Evolutionary conservation across 2,888 invertebrate species (phyloP), one percentile per base, ranked within the genome.

Genomic region (Invenusta paracnida): DNA sequence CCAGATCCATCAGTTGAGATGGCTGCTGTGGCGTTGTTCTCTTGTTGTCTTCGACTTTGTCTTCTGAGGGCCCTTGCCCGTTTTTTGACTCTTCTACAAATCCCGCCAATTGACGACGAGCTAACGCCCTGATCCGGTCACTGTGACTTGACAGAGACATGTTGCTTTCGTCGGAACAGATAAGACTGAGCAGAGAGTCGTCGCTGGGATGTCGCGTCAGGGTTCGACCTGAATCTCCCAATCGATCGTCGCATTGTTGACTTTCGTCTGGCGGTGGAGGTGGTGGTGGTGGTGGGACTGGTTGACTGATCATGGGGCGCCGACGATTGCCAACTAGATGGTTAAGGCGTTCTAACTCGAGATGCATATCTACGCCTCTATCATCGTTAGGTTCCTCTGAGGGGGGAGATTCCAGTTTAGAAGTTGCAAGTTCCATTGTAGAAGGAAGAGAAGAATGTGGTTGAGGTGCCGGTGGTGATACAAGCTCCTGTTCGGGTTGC

Each of bases 61-160:
- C 73, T 73, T 23, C 73, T 23, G 73, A 73, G 73, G 73, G 73
- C 73, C 73, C 27, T 73, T 73, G 11, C 73, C 5, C 11, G 73
- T 73, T 73, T 73, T 73, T 73, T 73, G 73, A 73, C 73, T 73
- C 73, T 17, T 48, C 48, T n/a, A 73, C 73, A 23, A 73, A 73
- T 2, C 27, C 27, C 11, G 73, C 73, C 23, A 73, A 73, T 23
- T 73, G 5, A 2, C 23, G 17, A 13, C 73, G 17, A 25, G 73
- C 73, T 23, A 73, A 5, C 2, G 73, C 73, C 23, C 73, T 5
- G 2, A 73, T 73, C 2, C 73, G 17, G 25, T 73, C 73, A 23
- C 73, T 73, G 17, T 23, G 73, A 73, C 73, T 73, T 5, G 73
- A 73, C 23, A 73, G 73, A 73, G 73, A 73, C 73, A 73, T 73